Base-by-base conservation (phyloP, 2,888 invertebrate species). In the Standfussiana lucernea region DNA sequence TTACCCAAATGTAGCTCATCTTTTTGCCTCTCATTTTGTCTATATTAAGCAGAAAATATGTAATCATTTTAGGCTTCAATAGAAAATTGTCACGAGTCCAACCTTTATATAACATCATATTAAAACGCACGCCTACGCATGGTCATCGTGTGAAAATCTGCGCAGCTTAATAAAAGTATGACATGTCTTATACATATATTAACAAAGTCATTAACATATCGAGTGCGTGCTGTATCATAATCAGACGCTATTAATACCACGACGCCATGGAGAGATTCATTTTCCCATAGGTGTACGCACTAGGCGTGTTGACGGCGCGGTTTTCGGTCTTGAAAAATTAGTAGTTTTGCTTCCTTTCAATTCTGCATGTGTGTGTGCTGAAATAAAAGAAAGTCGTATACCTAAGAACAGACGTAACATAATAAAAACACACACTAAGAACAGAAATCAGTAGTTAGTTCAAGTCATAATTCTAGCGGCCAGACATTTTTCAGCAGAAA, bases 141-240 rank as follows among this genome's bases (percentile, higher is more conserved):
- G 59, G 53, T 32, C 35, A 76, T 69, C 83, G 83, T 80, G 80
- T 81, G 71, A 81, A 80, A 77, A 71, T 74, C 67, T 80, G 71
- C 71, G 68, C 68, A 53, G 32, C 64, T 47, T 62, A 66, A 80
- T 80, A 77, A 80, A 73, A 53, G 15, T 73, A 71, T 61, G 71
- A 77, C 73, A 77, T n/a, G 50, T 68, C 71, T 56, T 71, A 73
- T 71, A 61, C 72, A 84, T 82, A 76, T 68, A 53, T 71, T 61
- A 70, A 73, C 56, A 40, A 24, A 68, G 77, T 62, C 50, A 79
- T 85, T 84, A 78, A 68, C 65, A 69, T 75, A 75, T 64, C 28
- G 70, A 73, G 66, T 72, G 76, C 84, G 73, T 84, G 84, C 70
- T 74, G 75, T 79, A 79, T 79, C 77, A 81, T 82, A 84, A 84